These are phyloP conservation scores for Brachionus koreanus DNA, from an alignment of 1,140 invertebrate genomes.

Conservation along the genomic window DNA sequence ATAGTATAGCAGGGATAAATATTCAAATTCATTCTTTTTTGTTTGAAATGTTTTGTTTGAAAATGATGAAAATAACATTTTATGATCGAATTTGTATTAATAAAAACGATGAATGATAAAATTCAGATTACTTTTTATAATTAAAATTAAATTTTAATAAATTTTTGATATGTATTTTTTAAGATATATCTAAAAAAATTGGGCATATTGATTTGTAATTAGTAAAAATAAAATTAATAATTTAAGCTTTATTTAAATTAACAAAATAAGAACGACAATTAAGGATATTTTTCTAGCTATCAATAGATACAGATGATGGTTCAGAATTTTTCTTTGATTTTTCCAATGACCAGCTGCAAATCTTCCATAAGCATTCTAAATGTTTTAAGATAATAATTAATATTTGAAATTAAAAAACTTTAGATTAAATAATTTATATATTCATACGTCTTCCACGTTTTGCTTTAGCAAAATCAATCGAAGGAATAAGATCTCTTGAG, in stretches of 20 bases:
- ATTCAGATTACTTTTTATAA: no score
- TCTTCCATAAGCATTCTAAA: constrained; percentile 41
- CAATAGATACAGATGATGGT: background rate
- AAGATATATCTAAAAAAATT: no score
- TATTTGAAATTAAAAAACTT: background rate
- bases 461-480: background rate
- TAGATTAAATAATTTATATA: background rate
- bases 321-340: constrained; percentile 19
- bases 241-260: background rate
- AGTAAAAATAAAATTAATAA: background rate
- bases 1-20: no score
- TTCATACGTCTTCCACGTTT: constrained; percentile 27
- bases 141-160: no score
- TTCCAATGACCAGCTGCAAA: constrained; percentile 37
- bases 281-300: background rate
- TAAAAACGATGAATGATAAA: no score
- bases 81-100: no score
- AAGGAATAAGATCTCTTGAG: background rate
- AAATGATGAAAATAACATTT: no score
- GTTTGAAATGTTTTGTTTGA: no score
- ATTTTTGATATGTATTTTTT: no score
- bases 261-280: background rate
- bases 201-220: no score
- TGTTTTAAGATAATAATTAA: background rate
- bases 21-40: no score